Conservation (phyloP, 2,113 vertebrate genomes). For the Glareola pratincola region DNA sequence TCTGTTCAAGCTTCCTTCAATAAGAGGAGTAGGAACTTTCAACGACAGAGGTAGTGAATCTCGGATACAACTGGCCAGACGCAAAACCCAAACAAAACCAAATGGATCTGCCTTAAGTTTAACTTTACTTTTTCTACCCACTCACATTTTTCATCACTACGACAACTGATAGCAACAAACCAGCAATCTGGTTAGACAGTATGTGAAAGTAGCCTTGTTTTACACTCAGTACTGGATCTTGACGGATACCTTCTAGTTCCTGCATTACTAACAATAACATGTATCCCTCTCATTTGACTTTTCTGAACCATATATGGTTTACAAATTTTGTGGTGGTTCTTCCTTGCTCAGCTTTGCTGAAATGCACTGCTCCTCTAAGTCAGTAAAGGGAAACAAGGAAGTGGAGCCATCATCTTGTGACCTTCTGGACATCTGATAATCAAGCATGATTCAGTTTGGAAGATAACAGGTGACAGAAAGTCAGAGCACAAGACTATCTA, state of each 20-base stretch:
- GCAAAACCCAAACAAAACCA: not conserved
- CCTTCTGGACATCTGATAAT: not conserved
- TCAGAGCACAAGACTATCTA: not conserved
- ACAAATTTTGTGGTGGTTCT: not conserved
- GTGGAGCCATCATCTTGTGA: not conserved
- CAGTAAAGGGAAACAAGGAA: not conserved
- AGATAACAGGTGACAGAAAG: not conserved
- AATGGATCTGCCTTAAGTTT: not conserved
- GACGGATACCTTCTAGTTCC: not conserved
- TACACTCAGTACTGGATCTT: not conserved
- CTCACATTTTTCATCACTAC: not conserved
- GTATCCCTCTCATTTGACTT: not conserved
- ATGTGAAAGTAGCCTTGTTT: not conserved
- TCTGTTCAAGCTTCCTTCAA: not conserved
- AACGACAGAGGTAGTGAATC: not conserved
- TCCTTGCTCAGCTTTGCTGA: not conserved
- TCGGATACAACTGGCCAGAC: not conserved
- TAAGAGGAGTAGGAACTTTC: not conserved
- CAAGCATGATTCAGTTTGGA: not conserved
- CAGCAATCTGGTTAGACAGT: not conserved
- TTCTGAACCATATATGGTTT: not conserved
- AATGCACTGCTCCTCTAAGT: not conserved
- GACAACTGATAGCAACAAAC: not conserved
- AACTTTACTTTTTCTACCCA: not conserved
- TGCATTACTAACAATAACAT: not conserved